Evolutionary conservation across 2,888 invertebrate genomes (phyloP).

Genomic region (Timema cristinae): DNA sequence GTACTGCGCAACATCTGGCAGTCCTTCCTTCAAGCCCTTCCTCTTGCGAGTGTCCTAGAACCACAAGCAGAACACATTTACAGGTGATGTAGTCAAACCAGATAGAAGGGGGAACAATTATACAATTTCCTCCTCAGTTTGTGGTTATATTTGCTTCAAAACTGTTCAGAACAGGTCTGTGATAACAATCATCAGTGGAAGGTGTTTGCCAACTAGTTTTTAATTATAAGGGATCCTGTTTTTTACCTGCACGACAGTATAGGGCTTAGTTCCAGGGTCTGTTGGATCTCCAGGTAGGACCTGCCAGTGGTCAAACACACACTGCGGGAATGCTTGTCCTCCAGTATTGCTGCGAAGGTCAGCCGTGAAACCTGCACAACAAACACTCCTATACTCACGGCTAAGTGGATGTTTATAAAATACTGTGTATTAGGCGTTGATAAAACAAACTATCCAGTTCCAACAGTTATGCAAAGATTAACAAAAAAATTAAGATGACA

Average conservation of each 20-base stretch:
- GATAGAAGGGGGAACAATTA: too few relatives aligned
- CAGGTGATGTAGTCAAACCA: too few relatives aligned
- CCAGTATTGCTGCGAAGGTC: constrained; percentile 95
- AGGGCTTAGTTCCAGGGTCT: constrained; percentile 72
- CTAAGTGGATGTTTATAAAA: too few relatives aligned
- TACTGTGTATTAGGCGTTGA: too few relatives aligned
- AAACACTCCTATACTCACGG: too few relatives aligned
- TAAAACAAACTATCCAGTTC: too few relatives aligned
- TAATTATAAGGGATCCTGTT: not conserved
- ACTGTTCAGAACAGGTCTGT: constrained; percentile 44
- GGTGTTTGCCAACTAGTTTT: not conserved
- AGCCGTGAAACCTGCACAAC: constrained; percentile 77
- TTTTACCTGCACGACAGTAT: constrained; percentile 70
- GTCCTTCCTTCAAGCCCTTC: constrained; percentile 97
- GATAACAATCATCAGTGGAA: constrained; percentile 41
- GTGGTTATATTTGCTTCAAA: constrained; percentile 38
- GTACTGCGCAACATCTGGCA: constrained; percentile 92
- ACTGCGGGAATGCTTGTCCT: constrained; percentile 99
- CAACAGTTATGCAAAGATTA: too few relatives aligned
- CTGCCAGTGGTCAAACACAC: constrained; percentile 99
- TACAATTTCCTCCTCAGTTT: constrained; percentile 38
- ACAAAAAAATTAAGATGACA: too few relatives aligned
- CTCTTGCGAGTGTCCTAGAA: constrained; percentile 91
- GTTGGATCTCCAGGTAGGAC: constrained; percentile 92
- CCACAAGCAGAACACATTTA: constrained; percentile 21